Conservation (phyloP, 1,140 invertebrate genomes). For the Microplitis mediator region DNA sequence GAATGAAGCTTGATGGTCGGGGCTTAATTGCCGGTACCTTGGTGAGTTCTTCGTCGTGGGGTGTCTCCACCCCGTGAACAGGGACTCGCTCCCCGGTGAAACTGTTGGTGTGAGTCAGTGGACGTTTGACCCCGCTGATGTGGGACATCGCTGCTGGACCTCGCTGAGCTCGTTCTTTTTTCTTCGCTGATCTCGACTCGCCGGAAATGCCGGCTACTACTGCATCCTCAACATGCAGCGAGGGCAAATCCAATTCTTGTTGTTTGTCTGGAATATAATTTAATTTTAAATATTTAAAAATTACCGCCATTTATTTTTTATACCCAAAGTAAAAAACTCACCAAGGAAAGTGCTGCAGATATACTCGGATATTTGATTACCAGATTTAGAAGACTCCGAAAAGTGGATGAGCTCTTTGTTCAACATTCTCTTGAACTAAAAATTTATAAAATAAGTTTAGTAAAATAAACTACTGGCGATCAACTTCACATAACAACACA, state of each 20-base stretch:
- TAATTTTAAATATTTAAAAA: too few relatives aligned
- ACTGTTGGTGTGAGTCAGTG: conserved; percentile 87
- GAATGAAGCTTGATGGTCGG: too few relatives aligned
- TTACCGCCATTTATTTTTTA: too few relatives aligned
- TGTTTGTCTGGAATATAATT: conserved; percentile 81
- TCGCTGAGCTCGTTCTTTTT: conserved; percentile 68
- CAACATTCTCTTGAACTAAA: conserved; percentile 99
- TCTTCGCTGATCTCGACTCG: conserved; percentile 61
- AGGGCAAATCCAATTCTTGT: conserved; percentile 92
- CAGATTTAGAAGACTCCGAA: conserved; percentile 97
- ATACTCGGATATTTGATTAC: conserved; percentile 98
- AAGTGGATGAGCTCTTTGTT: conserved; percentile 99
- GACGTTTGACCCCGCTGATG: conserved; percentile 88
- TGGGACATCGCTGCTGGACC: conserved; percentile 81
- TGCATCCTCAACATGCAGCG: conserved; percentile 79
- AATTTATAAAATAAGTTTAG: conserved; percentile 40
- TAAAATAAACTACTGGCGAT: too few relatives aligned
- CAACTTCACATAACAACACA: not conserved
- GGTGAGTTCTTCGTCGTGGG: conserved; percentile 85
- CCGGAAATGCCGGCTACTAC: conserved; percentile 61
- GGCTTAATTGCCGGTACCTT: conserved; percentile 61
- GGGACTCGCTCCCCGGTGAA: conserved; percentile 90
- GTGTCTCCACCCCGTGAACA: conserved; percentile 89
- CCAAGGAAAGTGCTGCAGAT: conserved; percentile 98
- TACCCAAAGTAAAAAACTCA: conserved; percentile 64